Base-by-base conservation (phyloP, 2,888 invertebrate genomes). In the Platycheirus rosarum region DNA sequence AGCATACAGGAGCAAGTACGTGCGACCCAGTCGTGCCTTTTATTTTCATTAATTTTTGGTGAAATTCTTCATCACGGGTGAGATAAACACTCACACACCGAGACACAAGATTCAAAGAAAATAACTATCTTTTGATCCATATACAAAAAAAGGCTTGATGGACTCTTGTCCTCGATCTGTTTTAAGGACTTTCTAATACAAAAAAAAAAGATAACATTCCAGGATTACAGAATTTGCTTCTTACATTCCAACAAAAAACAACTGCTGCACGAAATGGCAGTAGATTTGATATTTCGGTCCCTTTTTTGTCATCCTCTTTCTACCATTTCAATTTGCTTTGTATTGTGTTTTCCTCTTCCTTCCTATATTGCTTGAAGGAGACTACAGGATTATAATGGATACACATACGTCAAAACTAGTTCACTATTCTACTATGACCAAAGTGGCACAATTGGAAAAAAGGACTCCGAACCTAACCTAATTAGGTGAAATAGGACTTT, bases 161-260 rank as follows among this genome's bases (percentile, higher is more conserved):
- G 86, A 86, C 87, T 87, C 86, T 86, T 87, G 86, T 87, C 86
- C 86, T 88, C 87, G 88, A 87, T 87, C 87, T 87, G 87, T 88
- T 87, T 87, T 85, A 85, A 86, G 86, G 87, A 86, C 87, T 87
- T 88, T 87, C 86, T 87, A 88, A 87, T 87, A 87, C 82, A 88
- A 87, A 86, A 87, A 87, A 84, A 88, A 87, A 86, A 87, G 18
- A 86, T 86, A 85, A 88, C 86, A 87, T 87, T 88, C 32, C 63
- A 26, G 62, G 55, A 76, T 76, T 70, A 55, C 70, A 76, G 26
- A 40, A 42, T 63, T 62, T 32, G 16, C 20, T 70, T 1, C 46
- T n/a, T 8, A 55, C 63, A 62, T 76, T 55, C 35, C 29, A 6
- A 23, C 8, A n/a, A n/a, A n/a, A n/a, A n/a, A n/a, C n/a, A 14